These are phyloP conservation scores for Leptoteleia sp. DNA, from an alignment of 1,140 invertebrate genomes.

Conservation along the genomic window DNA sequence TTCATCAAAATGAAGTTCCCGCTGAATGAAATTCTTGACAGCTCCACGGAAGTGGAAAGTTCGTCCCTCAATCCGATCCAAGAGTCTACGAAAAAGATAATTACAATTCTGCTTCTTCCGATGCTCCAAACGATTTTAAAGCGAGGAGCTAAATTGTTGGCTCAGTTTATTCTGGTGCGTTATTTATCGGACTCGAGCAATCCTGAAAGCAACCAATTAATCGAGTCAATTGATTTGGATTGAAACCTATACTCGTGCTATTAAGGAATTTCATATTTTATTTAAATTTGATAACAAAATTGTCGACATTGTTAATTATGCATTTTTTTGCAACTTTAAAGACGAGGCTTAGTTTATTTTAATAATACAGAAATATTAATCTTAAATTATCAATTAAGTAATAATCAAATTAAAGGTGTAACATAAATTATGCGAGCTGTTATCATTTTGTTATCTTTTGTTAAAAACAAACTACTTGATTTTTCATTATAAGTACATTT, in stretches of 20 bases:
- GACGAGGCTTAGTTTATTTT: too few species aligned
- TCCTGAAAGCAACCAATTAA: background rate
- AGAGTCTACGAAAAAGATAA: background rate
- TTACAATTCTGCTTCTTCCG: slow-evolving; percentile 2
- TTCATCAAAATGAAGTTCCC: slow-evolving; percentile 10
- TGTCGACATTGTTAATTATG: too few species aligned
- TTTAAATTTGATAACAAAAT: too few species aligned
- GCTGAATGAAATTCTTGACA: background rate
- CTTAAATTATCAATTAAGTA: too few species aligned
- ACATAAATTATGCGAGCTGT: too few species aligned
- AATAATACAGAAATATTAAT: too few species aligned
- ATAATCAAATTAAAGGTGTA: too few species aligned
- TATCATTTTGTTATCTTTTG: too few species aligned
- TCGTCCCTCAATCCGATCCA: background rate
- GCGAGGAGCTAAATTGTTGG: background rate
- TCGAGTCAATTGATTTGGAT: background rate
- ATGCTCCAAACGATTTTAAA: slow-evolving; percentile 1
- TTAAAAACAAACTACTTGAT: too few species aligned
- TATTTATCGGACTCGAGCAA: slow-evolving; percentile 8
- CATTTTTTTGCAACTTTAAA: too few species aligned
- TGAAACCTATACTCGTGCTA: background rate
- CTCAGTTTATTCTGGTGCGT: background rate
- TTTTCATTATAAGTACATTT: too few species aligned
- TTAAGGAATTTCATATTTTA: too few species aligned
- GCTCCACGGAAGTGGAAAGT: background rate